These are phyloP conservation scores for Pelvicachromis taeniatus DNA, from an alignment of 2,113 vertebrate species.

Conservation along the genomic window DNA sequence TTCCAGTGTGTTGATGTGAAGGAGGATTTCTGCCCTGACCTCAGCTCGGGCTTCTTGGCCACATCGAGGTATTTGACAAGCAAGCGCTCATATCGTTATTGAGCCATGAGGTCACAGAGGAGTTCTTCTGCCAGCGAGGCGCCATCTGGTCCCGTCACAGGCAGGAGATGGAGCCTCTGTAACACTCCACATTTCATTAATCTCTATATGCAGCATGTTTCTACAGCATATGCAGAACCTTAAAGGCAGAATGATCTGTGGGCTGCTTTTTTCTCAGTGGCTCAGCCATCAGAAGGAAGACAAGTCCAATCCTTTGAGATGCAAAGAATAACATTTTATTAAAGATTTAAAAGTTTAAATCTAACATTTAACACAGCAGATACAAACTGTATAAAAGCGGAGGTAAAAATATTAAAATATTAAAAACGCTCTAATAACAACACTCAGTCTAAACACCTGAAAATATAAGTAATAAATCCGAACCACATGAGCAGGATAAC, in stretches of 20 bases:
- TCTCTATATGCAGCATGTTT: not conserved
- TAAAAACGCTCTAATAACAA: not conserved
- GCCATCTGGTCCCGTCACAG: not conserved
- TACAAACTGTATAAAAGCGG: not conserved
- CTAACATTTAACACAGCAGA: not conserved
- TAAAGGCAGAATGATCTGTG: not conserved
- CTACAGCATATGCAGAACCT: not conserved
- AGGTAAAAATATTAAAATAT: not conserved
- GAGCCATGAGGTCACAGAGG: slow-evolving; percentile 23
- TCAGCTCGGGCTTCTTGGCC: slow-evolving; percentile 13
- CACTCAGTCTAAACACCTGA: not conserved
- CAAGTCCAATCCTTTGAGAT: not conserved
- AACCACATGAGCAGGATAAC: not conserved
- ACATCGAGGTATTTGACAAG: slow-evolving; percentile 9
- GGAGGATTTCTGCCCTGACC: slow-evolving; percentile 8
- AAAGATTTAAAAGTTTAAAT: not conserved
- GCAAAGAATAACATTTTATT: not conserved
- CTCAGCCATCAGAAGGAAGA: not conserved
- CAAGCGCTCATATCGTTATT: not conserved
- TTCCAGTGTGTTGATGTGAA: slow-evolving; percentile 20
- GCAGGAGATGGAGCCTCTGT: not conserved
- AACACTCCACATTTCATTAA: not conserved
- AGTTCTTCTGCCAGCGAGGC: slow-evolving; percentile 13
- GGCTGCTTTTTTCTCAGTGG: not conserved
- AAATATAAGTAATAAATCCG: not conserved